Percentiles rank a stretch among this genome's conserved stretches.
Evolutionary conservation across 2,888 invertebrate species (phyloP).

Genomic region (Slavum lentiscoides): DNA sequence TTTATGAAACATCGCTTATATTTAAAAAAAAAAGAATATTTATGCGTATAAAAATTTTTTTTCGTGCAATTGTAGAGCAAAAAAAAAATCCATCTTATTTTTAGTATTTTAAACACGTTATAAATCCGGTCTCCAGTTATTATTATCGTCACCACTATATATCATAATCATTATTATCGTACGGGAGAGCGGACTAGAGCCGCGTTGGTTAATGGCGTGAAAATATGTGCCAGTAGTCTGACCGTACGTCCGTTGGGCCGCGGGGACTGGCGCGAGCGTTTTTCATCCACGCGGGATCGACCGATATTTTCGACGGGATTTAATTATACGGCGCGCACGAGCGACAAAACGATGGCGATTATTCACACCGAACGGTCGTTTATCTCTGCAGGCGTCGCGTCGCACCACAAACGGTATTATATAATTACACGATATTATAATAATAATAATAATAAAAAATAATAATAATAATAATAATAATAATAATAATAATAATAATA

Average conservation of each 20-base stretch:
- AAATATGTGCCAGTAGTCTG: constrained; percentile 13
- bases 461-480: neutral
- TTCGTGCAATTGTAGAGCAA: too few species aligned
- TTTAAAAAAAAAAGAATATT: too few species aligned
- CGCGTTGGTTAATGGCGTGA: constrained; percentile 31
- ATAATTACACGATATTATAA: neutral
- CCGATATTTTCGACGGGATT: constrained; percentile 31
- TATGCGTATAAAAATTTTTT: too few species aligned
- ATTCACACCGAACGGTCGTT: neutral
- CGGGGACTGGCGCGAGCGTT: constrained; percentile 1
- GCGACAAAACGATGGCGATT: neutral
- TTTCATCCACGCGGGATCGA: neutral
- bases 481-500: neutral
- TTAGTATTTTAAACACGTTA: too few species aligned
- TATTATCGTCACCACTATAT: too few species aligned
- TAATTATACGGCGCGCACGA: constrained; percentile 9
- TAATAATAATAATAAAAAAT: neutral
- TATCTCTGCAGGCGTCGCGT: neutral
- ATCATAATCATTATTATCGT: too few species aligned
- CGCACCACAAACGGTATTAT: neutral
- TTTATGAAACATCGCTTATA: too few species aligned
- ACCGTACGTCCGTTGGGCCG: neutral
- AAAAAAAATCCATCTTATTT: too few species aligned
- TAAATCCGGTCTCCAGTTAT: too few species aligned
- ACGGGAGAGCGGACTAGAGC: too few species aligned